Percentiles rank a stretch among this genome's conserved stretches.
Evolutionary conservation across 2,113 vertebrate genomes (phyloP).

Genomic region (Melozone crissalis): DNA sequence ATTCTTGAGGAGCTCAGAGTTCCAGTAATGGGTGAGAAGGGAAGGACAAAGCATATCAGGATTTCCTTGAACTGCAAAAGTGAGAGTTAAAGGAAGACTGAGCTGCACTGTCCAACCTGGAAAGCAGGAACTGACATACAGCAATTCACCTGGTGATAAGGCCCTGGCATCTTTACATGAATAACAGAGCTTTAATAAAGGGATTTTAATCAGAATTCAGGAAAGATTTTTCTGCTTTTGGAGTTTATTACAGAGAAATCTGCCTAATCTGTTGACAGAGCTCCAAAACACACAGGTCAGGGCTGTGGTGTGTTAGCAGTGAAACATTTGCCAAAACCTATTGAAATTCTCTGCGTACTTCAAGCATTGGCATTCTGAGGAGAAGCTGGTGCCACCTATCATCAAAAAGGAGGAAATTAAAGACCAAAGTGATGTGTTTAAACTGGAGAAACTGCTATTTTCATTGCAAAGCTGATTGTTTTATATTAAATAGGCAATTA

Average conservation of each 20-base stretch:
- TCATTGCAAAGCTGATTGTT: background rate
- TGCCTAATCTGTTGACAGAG: background rate
- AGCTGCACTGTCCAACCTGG: background rate
- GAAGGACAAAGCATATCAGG: background rate
- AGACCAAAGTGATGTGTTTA: background rate
- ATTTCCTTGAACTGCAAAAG: background rate
- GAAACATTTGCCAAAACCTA: background rate
- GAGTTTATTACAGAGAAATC: background rate
- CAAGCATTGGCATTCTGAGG: background rate
- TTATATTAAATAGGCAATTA: background rate
- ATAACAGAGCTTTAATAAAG: background rate
- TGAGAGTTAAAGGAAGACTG: background rate
- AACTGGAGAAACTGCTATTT: background rate
- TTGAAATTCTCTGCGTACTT: background rate
- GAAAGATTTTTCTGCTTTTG: background rate
- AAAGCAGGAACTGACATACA: background rate
- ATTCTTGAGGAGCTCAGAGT: background rate
- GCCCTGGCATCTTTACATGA: background rate
- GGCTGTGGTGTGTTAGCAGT: background rate
- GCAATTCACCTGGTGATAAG: background rate
- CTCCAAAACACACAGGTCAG: background rate
- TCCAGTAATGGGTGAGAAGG: background rate
- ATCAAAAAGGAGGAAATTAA: conserved; percentile 1
- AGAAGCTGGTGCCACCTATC: conserved; percentile 49
- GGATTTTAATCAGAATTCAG: background rate